phyloP scores from a whole-genome alignment of 2,888 invertebrate genomes.

The Chouioia cunea region DNA sequence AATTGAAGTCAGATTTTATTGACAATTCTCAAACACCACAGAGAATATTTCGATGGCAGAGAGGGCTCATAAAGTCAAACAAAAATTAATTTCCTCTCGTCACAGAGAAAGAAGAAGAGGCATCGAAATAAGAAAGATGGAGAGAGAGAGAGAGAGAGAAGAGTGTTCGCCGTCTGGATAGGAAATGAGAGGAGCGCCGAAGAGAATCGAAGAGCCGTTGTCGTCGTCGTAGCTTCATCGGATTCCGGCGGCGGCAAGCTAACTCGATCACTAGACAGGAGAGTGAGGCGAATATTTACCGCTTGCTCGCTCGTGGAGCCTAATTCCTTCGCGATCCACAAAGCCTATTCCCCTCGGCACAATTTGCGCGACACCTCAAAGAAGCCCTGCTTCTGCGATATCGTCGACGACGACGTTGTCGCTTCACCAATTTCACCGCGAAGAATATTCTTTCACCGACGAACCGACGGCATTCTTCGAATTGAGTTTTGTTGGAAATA shows the following conservation, averaged over 20 bases:
- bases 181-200: conserved; percentile 29
- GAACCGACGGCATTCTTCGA: neutral
- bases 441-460: conserved; percentile 5
- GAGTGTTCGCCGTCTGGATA: conserved; percentile 35
- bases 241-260: conserved; percentile 52
- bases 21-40: too few species aligned
- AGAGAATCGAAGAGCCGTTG: conserved; percentile 31
- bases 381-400: too few species aligned
- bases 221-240: conserved; percentile 54
- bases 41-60: neutral
- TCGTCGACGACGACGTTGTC: neutral
- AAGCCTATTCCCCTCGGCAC: neutral
- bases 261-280: conserved; percentile 53
- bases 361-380: too few species aligned
- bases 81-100: conserved; percentile 29
- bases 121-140: conserved; percentile 20
- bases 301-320: conserved; percentile 17
- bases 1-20: too few species aligned
- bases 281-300: conserved; percentile 51
- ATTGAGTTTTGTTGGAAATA: neutral
- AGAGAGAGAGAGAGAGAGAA: conserved; percentile 49
- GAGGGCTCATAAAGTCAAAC: conserved; percentile 24
- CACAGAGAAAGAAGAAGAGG: neutral
- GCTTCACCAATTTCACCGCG: neutral
- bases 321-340: conserved; percentile 34